These are phyloP conservation scores for Buteo buteo DNA, from an alignment of 2,113 vertebrate species.

Conservation along the genomic window DNA sequence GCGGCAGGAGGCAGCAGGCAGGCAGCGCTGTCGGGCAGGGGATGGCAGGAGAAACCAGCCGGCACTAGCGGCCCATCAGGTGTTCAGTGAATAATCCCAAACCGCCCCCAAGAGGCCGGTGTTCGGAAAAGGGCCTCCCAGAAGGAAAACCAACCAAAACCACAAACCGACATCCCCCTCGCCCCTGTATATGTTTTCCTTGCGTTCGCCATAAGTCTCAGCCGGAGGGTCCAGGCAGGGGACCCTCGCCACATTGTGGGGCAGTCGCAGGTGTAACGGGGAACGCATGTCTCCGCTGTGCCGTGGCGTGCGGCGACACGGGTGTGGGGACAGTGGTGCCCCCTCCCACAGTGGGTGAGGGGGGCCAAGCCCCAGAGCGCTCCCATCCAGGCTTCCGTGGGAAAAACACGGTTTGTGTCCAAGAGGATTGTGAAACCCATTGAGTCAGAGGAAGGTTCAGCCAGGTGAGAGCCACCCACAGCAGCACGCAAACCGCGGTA, in stretches of 20 bases:
- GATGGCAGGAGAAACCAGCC: not conserved
- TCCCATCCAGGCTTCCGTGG: not conserved
- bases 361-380: fast-evolving
- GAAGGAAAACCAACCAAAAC: not conserved
- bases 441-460: not conserved
- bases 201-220: fast-evolving
- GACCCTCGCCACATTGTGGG: fast-evolving
- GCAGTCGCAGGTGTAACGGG: fast-evolving
- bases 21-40: not conserved
- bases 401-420: not conserved
- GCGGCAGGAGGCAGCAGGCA: not conserved
- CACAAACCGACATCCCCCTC: fast-evolving
- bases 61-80: fast-evolving
- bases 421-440: not conserved
- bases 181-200: not conserved
- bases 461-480: fast-evolving
- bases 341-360: not conserved
- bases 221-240: not conserved
- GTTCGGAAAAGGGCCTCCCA: not conserved
- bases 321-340: not conserved
- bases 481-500: not conserved
- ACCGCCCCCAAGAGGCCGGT: not conserved
- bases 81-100: not conserved
- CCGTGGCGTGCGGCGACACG: fast-evolving
- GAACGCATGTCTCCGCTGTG: fast-evolving